Base-by-base conservation (phyloP, 1,140 invertebrate genomes). In the Parapsyche elsis region DNA sequence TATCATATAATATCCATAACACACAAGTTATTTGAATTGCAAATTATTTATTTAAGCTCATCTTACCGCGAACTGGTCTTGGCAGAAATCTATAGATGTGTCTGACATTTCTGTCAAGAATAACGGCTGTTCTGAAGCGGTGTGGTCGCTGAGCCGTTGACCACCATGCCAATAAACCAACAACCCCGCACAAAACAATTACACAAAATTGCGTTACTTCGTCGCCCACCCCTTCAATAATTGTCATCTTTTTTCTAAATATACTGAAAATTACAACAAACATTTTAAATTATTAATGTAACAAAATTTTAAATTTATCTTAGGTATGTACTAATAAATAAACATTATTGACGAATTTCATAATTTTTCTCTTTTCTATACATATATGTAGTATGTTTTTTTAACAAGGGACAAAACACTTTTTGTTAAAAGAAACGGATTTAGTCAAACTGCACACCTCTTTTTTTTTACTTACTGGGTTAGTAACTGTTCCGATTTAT, bases 221-320 rank as follows among this genome's bases (percentile, higher is more conserved):
- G 88, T 95, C 94, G n/a, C 94, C 94, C 26, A 95, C 88, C 44
- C 94, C 95, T 85, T 95, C 93, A 71, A 96, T 93, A 79, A 94
- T 85, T 78, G 92, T 87, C 93, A 94, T 94, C 80, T 84, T 87
- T 16, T 24, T 76, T 76, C 26, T 12, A 16, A 1, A 23, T 61
- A 12, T 12, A 14, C 49, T 53, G 10, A 53, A 53, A 53, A 53
- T 46, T 14, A 53, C 49, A 53, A 12, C 10, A 53, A 12, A 16
- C 49, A 53, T 12, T 53, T 14, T 12, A 53, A 53, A 53, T 53
- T 53, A 53, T 53, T 38, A 38, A 38, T 38, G 1, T 38, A 38
- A 38, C 30, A 38, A 4, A 38, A 38, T 38, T 4, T 7, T 4
- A 7, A 1, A 38, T 38, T 38, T 38, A 38, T 1, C 30, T 7